Percentiles rank a stretch among this genome's conserved stretches.
Conservation (phyloP, 2,113 vertebrate genomes). For the Notarius lentiginosus region DNA sequence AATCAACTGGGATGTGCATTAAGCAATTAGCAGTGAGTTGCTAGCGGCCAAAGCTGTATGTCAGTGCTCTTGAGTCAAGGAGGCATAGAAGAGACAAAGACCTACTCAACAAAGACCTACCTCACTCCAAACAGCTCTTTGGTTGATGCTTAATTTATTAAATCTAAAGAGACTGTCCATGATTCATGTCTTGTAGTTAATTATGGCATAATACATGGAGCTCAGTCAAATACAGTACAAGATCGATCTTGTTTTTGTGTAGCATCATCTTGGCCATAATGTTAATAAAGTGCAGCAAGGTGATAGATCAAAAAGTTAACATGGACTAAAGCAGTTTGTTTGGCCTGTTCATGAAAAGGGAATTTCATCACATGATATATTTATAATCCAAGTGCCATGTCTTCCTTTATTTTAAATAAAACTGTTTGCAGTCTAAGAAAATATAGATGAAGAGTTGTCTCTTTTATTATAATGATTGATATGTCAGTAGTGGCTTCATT, state of each 20-base stretch:
- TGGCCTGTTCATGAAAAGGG: neutral
- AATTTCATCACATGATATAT: neutral
- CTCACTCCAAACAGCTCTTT: conserved; percentile 12
- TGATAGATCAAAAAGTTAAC: neutral
- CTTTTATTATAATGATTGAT: neutral
- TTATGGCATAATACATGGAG: neutral
- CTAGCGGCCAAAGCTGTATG: conserved; percentile 62
- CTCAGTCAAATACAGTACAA: neutral
- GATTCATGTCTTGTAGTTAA: conserved; percentile 11
- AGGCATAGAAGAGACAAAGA: conserved; percentile 13
- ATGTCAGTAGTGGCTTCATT: neutral
- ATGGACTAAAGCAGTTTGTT: neutral
- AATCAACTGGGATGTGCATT: conserved; percentile 60
- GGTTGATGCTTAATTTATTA: neutral
- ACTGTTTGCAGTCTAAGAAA: neutral
- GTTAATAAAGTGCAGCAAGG: neutral
- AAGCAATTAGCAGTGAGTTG: conserved; percentile 66
- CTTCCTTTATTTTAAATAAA: neutral
- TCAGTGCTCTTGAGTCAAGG: neutral
- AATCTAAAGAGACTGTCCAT: conserved; percentile 9
- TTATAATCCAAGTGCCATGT: neutral
- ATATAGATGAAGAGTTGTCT: neutral
- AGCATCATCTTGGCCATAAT: conserved; percentile 10
- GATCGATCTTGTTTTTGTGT: neutral
- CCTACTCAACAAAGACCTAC: neutral